A percentile compares a stretch with the other conserved stretches of the same genome.
Evolutionary conservation across 2,888 invertebrate genomes (phyloP).

Genomic region (Keiferia lycopersicella): DNA sequence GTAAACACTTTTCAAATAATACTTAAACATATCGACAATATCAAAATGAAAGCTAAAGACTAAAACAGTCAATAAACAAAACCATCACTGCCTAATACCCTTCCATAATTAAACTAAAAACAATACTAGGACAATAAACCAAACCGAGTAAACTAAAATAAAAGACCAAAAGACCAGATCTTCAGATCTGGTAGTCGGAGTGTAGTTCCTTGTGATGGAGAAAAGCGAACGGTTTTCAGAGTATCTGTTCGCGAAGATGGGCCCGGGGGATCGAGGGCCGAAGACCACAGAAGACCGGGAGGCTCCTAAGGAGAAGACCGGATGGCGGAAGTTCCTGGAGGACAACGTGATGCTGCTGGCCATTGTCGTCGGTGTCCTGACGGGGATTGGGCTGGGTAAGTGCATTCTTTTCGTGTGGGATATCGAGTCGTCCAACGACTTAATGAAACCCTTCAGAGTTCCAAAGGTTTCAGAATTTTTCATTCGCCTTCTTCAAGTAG

Average conservation of each 20-base stretch:
- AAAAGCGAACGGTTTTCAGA: slow-evolving; percentile 87
- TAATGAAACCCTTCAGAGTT: too few relatives aligned
- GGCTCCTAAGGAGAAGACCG: slow-evolving; percentile 84
- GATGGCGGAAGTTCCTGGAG: slow-evolving; percentile 84
- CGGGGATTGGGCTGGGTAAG: slow-evolving; percentile 88
- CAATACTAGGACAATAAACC: slow-evolving; percentile 11
- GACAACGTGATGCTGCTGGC: slow-evolving; percentile 90
- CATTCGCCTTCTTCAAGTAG: too few relatives aligned
- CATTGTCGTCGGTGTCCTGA: slow-evolving; percentile 89
- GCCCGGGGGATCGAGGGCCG: slow-evolving; percentile 82
- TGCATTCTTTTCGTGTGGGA: slow-evolving; percentile 28
- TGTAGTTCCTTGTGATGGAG: slow-evolving; percentile 77
- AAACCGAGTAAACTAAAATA: slow-evolving; percentile 28
- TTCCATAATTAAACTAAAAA: slow-evolving; percentile 1
- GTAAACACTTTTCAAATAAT: background rate
- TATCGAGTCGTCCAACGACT: too few relatives aligned
- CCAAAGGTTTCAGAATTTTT: too few relatives aligned
- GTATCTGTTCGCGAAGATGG: slow-evolving; percentile 91
- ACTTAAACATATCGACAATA: slow-evolving; percentile 3
- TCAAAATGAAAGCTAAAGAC: slow-evolving; percentile 10
- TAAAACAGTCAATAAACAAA: slow-evolving; percentile 9
- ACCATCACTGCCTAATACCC: slow-evolving; percentile 21
- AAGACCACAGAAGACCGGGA: slow-evolving; percentile 83
- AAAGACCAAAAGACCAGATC: slow-evolving; percentile 43
- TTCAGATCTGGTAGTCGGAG: slow-evolving; percentile 51